Percentiles rank a stretch among this genome's conserved stretches.
Evolutionary conservation across 1,140 invertebrate species (phyloP).

Genomic region (Druon quercuslanigerum): DNA sequence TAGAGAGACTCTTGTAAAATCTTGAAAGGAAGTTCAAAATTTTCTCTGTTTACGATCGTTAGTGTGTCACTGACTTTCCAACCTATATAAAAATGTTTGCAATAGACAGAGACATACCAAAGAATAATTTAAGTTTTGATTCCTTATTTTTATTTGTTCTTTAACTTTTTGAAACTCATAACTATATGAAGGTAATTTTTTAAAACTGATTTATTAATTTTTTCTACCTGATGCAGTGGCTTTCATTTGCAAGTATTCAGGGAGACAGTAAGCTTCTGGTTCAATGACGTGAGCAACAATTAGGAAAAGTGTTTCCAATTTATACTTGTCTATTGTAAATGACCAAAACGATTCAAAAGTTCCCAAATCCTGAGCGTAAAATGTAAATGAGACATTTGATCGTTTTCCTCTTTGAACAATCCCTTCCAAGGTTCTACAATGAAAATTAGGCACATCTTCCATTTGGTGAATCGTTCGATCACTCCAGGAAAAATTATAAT

Average conservation of each 20-base stretch:
- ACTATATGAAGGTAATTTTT: background rate
- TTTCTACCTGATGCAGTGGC: conserved; percentile 61
- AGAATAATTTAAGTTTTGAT: background rate
- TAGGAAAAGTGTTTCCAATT: conserved; percentile 65
- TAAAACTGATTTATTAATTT: background rate
- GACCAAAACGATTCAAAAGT: conserved; percentile 71
- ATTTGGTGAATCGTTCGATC: conserved; percentile 43
- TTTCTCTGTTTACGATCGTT: conserved; percentile 67
- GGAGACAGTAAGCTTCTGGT: conserved; percentile 64
- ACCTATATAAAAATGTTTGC: conserved; percentile 40
- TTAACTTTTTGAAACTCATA: background rate
- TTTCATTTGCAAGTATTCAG: conserved; percentile 60
- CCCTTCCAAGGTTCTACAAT: conserved; percentile 64
- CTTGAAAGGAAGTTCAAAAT: conserved; percentile 60
- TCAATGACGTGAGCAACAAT: conserved; percentile 68
- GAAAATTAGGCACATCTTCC: conserved; percentile 62
- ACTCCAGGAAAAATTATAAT: conserved; percentile 66
- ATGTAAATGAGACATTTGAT: conserved; percentile 63
- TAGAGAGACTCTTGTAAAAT: conserved; percentile 62
- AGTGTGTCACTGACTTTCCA: conserved; percentile 49
- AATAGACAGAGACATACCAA: background rate
- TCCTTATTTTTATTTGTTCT: conserved; percentile 27
- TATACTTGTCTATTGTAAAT: conserved; percentile 68
- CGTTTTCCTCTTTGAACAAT: conserved; percentile 62
- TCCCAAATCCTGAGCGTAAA: conserved; percentile 65